Conservation (phyloP, 2,888 invertebrate genomes). For the Tryphoninae sp. region DNA sequence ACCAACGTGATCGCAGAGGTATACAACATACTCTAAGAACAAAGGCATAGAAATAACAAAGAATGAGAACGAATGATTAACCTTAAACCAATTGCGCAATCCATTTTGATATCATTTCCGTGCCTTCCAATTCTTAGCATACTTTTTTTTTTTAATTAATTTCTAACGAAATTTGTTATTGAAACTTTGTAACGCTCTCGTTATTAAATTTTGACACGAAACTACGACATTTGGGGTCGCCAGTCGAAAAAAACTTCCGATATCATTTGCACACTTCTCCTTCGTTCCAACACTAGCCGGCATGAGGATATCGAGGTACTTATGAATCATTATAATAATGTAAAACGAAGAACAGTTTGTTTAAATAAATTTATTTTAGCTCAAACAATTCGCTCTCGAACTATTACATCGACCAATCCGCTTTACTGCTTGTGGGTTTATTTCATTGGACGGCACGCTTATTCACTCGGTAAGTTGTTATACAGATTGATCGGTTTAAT, state of each 20-base stretch:
- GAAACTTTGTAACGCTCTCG: background rate
- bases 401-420: constrained; percentile 67
- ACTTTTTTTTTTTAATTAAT: background rate
- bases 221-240: background rate
- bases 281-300: constrained; percentile 16
- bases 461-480: constrained; percentile 65
- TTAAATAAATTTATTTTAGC: constrained; percentile 65
- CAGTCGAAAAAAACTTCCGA: constrained; percentile 35
- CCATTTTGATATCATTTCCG: background rate
- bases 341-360: background rate
- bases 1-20: constrained; percentile 46
- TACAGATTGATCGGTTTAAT: background rate
- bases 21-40: background rate
- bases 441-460: constrained; percentile 70
- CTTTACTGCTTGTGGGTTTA: constrained; percentile 72
- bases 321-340: background rate
- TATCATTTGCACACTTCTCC: constrained; percentile 33
- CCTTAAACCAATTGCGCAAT: background rate
- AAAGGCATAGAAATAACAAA: too few species aligned
- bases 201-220: background rate
- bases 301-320: constrained; percentile 22
- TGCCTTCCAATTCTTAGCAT: background rate
- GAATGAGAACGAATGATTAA: background rate
- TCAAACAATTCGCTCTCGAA: constrained; percentile 71
- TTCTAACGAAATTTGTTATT: too few species aligned